Percentiles rank a stretch among this genome's conserved stretches.
Evolutionary conservation across 2,113 vertebrate genomes (phyloP).

Genomic region (Callorhinus ursinus): DNA sequence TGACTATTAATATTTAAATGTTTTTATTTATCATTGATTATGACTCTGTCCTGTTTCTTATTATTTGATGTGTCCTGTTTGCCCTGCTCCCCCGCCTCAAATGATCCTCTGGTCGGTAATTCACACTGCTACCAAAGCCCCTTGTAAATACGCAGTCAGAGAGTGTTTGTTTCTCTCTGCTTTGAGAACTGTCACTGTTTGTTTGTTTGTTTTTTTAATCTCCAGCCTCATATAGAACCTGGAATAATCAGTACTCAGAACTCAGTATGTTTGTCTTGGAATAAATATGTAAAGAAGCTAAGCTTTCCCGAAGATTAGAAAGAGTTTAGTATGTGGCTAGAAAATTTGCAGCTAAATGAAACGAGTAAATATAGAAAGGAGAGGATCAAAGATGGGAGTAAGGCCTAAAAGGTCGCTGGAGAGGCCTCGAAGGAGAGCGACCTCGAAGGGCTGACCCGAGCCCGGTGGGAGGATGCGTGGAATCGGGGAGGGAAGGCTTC

Average conservation of each 20-base stretch:
- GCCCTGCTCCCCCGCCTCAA: too few species aligned
- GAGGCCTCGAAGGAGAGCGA: background rate
- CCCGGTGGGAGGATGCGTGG: rapidly evolving
- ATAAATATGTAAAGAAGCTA: background rate
- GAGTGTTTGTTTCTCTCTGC: background rate
- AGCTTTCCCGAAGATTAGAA: background rate
- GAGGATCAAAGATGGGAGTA: background rate
- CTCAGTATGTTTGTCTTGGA: background rate
- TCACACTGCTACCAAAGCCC: background rate
- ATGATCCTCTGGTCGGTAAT: background rate
- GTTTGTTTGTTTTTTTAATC: background rate
- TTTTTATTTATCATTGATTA: background rate
- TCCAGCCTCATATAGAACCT: background rate
- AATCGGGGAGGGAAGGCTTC: rapidly evolving
- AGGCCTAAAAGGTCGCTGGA: background rate
- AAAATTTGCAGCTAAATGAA: background rate
- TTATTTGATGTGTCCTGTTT: background rate
- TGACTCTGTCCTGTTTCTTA: background rate
- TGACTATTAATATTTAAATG: background rate
- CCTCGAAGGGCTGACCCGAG: rapidly evolving
- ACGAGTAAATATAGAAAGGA: background rate
- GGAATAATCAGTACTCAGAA: background rate
- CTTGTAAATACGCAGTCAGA: rapidly evolving
- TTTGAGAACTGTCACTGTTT: background rate
- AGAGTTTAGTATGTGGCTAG: background rate